Evolutionary conservation across 2,113 vertebrate genomes (phyloP).

Genomic region (Condylura cristata): DNA sequence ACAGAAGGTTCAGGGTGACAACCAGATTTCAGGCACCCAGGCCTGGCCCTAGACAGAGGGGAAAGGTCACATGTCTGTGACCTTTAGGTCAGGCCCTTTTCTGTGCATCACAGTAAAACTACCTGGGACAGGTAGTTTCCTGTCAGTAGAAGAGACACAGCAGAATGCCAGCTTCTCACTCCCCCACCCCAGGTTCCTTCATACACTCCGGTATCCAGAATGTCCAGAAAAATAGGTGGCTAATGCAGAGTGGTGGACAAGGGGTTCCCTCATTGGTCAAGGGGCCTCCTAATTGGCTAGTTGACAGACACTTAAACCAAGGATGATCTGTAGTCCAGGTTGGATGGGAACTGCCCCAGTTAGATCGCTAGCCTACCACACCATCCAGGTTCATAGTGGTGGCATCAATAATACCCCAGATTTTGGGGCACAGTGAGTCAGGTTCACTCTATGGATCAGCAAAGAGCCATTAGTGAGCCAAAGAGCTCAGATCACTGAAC

Average conservation of each 20-base stretch:
- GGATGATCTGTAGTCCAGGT: not conserved
- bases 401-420: not conserved
- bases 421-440: not conserved
- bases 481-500: not conserved
- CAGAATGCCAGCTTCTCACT: not conserved
- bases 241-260: not conserved
- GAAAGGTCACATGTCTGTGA: constrained; percentile 20
- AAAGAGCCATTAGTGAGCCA: not conserved
- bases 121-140: constrained; percentile 15
- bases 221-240: not conserved
- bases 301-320: not conserved
- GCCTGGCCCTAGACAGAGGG: not conserved
- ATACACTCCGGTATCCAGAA: not conserved
- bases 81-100: too few relatives aligned
- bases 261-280: not conserved
- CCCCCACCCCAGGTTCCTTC: accelerated
- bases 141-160: constrained; percentile 53
- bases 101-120: constrained; percentile 24
- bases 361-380: not conserved
- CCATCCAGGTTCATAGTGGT: not conserved
- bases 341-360: not conserved
- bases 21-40: not conserved
- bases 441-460: not conserved
- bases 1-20: not conserved
- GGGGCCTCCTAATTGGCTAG: not conserved